phyloP scores from a whole-genome alignment of 2,888 invertebrate species.

The Caenorhabditis sp. region DNA sequence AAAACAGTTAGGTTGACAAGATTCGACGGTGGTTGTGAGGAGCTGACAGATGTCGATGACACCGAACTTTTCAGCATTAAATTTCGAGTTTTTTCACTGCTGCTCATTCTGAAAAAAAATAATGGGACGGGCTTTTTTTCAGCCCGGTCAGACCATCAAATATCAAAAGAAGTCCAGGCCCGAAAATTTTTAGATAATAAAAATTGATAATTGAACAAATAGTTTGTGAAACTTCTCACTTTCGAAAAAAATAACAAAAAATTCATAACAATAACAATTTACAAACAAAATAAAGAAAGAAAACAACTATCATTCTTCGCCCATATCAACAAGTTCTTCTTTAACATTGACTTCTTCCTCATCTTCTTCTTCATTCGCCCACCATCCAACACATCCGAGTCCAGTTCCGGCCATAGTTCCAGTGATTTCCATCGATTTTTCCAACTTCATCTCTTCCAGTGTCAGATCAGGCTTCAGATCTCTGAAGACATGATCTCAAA shows the following conservation, averaged over 20 bases:
- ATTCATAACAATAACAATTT: slow-evolving; percentile 4
- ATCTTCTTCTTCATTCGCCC: slow-evolving; percentile 51
- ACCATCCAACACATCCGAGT: slow-evolving; percentile 64
- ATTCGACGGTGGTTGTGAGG: background rate
- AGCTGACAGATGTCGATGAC: background rate
- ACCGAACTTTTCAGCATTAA: slow-evolving; percentile 33
- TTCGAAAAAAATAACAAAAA: background rate
- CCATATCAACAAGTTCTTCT: slow-evolving; percentile 1
- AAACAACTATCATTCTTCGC: slow-evolving; percentile 5
- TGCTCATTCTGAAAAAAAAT: slow-evolving; percentile 5
- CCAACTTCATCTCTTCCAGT: slow-evolving; percentile 34
- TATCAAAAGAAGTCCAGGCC: no score
- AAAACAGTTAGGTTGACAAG: slow-evolving; percentile 12
- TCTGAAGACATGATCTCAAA: slow-evolving; percentile 15
- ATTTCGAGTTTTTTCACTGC: slow-evolving; percentile 25
- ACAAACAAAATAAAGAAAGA: slow-evolving; percentile 2
- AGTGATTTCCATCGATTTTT: slow-evolving; percentile 51
- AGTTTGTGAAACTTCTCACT: no score
- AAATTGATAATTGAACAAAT: no score
- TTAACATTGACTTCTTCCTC: slow-evolving; percentile 43
- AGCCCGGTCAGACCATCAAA: no score
- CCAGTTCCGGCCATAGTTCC: slow-evolving; percentile 64
- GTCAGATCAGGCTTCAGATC: slow-evolving; percentile 48
- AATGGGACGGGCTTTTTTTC: no score
- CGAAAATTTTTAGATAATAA: no score